phyloP scores from a whole-genome alignment of 2,888 invertebrate genomes.

The Melanostoma mellinum region DNA sequence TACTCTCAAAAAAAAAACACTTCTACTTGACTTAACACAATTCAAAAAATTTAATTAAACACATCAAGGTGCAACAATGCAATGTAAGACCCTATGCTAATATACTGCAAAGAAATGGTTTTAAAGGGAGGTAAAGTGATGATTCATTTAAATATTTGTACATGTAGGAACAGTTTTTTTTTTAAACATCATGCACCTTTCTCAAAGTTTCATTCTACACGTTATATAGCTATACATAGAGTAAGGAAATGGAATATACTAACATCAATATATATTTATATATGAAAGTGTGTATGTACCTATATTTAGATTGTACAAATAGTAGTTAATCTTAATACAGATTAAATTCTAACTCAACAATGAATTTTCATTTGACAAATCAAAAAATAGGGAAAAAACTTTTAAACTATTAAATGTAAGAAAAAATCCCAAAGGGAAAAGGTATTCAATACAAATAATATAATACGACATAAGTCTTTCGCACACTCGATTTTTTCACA shows the following conservation, averaged over 20 bases:
- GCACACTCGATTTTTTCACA: slow-evolving; percentile 40
- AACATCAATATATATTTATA: slow-evolving; percentile 52
- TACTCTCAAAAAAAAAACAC: slow-evolving; percentile 4
- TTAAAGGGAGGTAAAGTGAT: slow-evolving; percentile 14
- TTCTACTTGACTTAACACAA: too few species aligned
- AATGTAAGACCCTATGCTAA: not conserved
- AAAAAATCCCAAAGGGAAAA: slow-evolving; percentile 43
- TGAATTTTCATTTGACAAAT: slow-evolving; percentile 42
- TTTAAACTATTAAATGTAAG: slow-evolving; percentile 44
- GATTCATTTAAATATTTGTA: slow-evolving; percentile 35
- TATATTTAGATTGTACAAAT: slow-evolving; percentile 65
- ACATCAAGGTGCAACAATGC: too few species aligned
- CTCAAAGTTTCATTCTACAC: slow-evolving; percentile 50
- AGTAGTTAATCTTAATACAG: slow-evolving; percentile 29
- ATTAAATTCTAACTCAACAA: slow-evolving; percentile 47
- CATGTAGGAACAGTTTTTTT: slow-evolving; percentile 39
- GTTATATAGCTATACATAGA: slow-evolving; percentile 41
- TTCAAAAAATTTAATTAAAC: too few species aligned
- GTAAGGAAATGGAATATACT: slow-evolving; percentile 38
- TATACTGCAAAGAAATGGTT: slow-evolving; percentile 8
- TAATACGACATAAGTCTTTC: slow-evolving; percentile 40
- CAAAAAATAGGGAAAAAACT: slow-evolving; percentile 48
- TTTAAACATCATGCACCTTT: slow-evolving; percentile 54
- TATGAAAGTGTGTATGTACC: slow-evolving; percentile 40
- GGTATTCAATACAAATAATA: slow-evolving; percentile 48